phyloP scores from a whole-genome alignment of 2,113 vertebrate genomes.

The Pan paniscus region DNA sequence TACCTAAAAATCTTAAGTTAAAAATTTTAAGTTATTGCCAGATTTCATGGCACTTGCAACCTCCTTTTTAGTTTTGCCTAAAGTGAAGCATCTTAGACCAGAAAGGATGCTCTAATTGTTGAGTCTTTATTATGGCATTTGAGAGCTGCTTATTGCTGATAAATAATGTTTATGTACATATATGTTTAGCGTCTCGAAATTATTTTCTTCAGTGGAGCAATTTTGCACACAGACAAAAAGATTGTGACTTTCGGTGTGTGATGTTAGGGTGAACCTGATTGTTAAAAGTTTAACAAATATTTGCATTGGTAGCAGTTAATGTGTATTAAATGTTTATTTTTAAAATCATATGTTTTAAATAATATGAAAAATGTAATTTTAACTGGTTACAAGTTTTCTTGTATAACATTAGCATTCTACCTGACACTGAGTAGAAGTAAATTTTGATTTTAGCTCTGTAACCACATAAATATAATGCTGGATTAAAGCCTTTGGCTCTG shows the following conservation, averaged over 20 bases:
- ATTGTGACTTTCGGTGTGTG: not conserved
- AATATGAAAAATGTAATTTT: not conserved
- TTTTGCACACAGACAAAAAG: not conserved
- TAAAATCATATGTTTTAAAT: not conserved
- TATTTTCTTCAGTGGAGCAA: not conserved
- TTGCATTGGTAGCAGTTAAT: not conserved
- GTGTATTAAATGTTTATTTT: not conserved
- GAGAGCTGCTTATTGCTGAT: not conserved
- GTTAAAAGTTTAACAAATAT: slow-evolving; percentile 25
- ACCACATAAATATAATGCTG: not conserved
- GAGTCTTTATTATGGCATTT: not conserved
- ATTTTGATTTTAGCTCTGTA: not conserved
- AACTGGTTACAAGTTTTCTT: slow-evolving; percentile 24
- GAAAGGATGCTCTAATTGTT: not conserved
- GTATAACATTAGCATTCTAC: not conserved
- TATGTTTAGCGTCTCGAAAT: not conserved
- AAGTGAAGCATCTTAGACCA: not conserved
- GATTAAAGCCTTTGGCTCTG: slow-evolving; percentile 11
- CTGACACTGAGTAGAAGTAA: slow-evolving; percentile 17
- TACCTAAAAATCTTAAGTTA: not conserved
- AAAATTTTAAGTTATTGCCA: not conserved
- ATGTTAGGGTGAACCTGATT: not conserved
- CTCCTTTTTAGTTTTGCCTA: not conserved
- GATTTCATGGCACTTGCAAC: not conserved
- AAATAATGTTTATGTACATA: not conserved